These are phyloP conservation scores for Nematolebias whitei DNA, from an alignment of 2,113 vertebrate genomes.

Conservation along the genomic window DNA sequence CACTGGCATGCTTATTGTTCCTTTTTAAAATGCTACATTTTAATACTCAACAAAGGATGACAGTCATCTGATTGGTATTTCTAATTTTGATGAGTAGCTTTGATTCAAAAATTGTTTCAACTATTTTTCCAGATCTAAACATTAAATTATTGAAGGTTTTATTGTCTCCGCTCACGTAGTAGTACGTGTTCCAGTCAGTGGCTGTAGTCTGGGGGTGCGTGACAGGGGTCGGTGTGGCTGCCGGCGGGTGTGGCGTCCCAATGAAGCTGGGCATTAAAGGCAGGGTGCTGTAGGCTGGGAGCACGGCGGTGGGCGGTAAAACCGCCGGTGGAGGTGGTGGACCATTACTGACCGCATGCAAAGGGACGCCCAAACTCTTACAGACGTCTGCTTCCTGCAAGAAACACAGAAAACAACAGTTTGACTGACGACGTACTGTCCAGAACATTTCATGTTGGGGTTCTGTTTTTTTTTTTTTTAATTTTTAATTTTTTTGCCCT, in stretches of 20 bases:
- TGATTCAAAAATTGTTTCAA: too few species aligned
- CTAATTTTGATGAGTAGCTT: too few species aligned
- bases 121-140: too few species aligned
- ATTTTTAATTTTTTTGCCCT: constrained; percentile 10
- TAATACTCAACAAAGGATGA: too few species aligned
- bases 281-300: constrained; percentile 79
- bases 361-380: constrained; percentile 75
- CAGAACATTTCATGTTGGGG: neutral
- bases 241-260: constrained; percentile 68
- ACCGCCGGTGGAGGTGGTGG: constrained; percentile 67
- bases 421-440: too few species aligned
- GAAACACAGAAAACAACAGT: constrained; percentile 13
- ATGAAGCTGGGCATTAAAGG: constrained; percentile 82
- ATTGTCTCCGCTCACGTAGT: constrained; percentile 76
- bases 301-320: constrained; percentile 66
- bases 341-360: constrained; percentile 76
- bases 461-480: neutral
- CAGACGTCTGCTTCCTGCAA: constrained; percentile 73
- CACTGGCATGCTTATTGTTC: too few species aligned
- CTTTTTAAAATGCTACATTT: too few species aligned
- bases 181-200: constrained; percentile 82
- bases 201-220: constrained; percentile 65
- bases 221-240: constrained; percentile 57
- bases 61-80: too few species aligned
- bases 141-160: neutral